These are phyloP conservation scores for Semaprochilodus insignis DNA, from an alignment of 2,797 vertebrate genomes.

Conservation along the genomic window DNA sequence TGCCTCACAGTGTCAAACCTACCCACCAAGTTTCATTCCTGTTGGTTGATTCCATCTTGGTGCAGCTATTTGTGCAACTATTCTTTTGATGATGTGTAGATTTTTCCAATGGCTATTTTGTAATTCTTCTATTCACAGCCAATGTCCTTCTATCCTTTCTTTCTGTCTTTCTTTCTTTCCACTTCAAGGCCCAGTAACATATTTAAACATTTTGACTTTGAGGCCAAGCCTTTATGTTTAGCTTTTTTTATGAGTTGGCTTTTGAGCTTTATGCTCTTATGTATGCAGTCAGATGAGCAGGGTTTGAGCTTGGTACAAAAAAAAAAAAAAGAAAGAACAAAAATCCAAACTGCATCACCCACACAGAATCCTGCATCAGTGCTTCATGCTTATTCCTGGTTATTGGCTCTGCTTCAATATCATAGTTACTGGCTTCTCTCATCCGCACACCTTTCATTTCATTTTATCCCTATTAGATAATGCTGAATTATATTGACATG, in stretches of 20 bases:
- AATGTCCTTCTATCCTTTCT: slow-evolving; percentile 15
- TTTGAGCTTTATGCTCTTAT: slow-evolving; percentile 24
- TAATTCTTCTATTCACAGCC: not conserved
- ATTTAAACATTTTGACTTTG: slow-evolving; percentile 16
- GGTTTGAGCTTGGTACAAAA: no score
- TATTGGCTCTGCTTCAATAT: not conserved
- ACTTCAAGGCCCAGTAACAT: slow-evolving; percentile 7
- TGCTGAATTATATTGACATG: not conserved
- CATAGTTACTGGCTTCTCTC: not conserved
- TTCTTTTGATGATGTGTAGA: no score
- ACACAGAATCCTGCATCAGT: not conserved
- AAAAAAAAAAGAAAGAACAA: no score
- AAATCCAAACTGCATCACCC: no score
- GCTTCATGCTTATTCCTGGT: not conserved
- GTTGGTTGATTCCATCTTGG: no score
- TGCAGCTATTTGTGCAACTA: no score
- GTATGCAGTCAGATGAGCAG: not conserved
- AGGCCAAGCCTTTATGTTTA: slow-evolving; percentile 28
- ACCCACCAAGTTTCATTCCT: no score
- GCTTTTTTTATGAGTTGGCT: slow-evolving; percentile 16
- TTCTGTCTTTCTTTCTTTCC: not conserved
- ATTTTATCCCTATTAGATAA: not conserved
- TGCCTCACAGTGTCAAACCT: no score
- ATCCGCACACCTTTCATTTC: not conserved
- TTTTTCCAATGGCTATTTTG: no score